Evolutionary conservation across 1,140 invertebrate species (phyloP).

Genomic region (Solen grandis): DNA sequence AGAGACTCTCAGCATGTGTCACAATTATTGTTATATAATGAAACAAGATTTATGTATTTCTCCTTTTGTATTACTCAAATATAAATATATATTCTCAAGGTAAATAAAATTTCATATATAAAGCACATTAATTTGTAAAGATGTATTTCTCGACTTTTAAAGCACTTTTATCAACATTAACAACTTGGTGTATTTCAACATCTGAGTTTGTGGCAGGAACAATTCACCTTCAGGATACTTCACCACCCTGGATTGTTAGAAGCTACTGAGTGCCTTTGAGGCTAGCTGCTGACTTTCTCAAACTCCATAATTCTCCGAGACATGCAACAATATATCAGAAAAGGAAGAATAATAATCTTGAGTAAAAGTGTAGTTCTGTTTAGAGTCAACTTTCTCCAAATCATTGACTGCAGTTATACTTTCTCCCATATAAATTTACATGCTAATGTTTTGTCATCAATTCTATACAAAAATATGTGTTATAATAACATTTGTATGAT

Average conservation of each 20-base stretch:
- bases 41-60: too few species aligned
- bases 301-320: too few species aligned
- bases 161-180: conserved; percentile 26
- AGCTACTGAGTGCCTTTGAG: too few species aligned
- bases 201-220: too few species aligned
- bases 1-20: too few species aligned
- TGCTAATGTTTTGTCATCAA: neutral
- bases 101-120: too few species aligned
- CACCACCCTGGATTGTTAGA: too few species aligned
- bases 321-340: neutral
- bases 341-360: neutral
- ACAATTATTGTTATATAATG: too few species aligned
- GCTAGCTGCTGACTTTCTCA: too few species aligned
- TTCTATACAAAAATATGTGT: conserved; percentile 39
- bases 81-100: too few species aligned
- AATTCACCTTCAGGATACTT: too few species aligned
- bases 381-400: conserved; percentile 45
- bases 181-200: conserved; percentile 21
- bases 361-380: conserved; percentile 39
- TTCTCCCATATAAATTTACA: neutral
- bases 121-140: neutral
- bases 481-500: neutral
- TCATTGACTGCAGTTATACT: conserved; percentile 23
- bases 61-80: too few species aligned
- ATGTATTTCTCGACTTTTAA: conserved; percentile 1